A percentile compares a stretch with the other conserved stretches of the same genome.
phyloP scores from a whole-genome alignment of 2,113 vertebrate genomes.

The Onychorhynchus coronatus region DNA sequence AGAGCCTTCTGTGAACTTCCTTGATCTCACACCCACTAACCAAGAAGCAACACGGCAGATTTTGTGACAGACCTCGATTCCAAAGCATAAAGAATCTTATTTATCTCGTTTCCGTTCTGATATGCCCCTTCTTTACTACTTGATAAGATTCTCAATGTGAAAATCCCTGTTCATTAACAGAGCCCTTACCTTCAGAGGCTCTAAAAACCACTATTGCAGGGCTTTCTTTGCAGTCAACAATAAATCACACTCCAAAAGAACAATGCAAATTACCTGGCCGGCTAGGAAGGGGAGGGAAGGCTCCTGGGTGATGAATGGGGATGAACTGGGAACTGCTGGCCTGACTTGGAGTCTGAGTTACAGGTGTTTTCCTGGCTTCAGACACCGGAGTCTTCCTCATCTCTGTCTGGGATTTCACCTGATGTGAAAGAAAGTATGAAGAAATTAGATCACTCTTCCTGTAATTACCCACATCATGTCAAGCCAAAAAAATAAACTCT shows the following conservation, averaged over 20 bases:
- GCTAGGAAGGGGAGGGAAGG: constrained; percentile 94
- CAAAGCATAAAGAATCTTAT: neutral
- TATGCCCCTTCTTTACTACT: neutral
- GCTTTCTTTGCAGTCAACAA: neutral
- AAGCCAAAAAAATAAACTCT: neutral
- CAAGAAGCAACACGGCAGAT: neutral
- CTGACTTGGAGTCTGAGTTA: constrained; percentile 84
- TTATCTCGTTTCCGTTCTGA: neutral
- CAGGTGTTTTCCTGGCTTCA: constrained; percentile 92
- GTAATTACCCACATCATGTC: neutral
- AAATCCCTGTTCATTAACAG: neutral
- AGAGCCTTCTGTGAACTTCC: neutral
- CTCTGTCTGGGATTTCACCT: constrained; percentile 91
- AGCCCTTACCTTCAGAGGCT: neutral
- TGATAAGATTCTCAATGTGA: neutral
- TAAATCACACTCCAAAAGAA: neutral
- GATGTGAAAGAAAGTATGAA: constrained; percentile 16
- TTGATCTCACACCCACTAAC: neutral
- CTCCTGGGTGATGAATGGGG: constrained; percentile 95
- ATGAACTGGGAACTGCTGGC: constrained; percentile 94
- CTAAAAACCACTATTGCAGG: neutral
- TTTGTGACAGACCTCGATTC: neutral
- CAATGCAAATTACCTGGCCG: constrained; percentile 78
- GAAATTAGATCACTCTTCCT: neutral
- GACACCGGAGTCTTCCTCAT: constrained; percentile 94